A percentile compares a stretch with the other conserved stretches of the same genome.
Conservation (phyloP, 1,140 invertebrate species). For the Pseudachorutes palmiensis region DNA sequence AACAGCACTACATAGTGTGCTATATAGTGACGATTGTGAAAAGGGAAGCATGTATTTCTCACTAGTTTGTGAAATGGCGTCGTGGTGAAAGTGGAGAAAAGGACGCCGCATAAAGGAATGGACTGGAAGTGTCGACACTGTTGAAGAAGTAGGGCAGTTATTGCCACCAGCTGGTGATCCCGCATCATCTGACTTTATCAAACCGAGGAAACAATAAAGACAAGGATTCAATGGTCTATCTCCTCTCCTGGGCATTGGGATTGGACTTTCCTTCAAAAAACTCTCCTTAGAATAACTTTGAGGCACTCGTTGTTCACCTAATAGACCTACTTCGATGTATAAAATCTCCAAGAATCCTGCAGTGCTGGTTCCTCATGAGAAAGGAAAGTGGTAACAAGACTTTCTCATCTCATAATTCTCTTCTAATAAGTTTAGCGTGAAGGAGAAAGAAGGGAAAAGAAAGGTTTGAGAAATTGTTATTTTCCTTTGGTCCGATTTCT, state of each 20-base stretch:
- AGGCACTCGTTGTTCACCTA: conserved; percentile 9
- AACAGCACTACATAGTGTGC: too few relatives aligned
- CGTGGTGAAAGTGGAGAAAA: too few relatives aligned
- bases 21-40: too few relatives aligned
- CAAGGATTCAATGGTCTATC: not conserved
- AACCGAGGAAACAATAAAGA: not conserved
- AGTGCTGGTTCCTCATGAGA: not conserved
- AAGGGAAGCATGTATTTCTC: too few relatives aligned
- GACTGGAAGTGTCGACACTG: not conserved
- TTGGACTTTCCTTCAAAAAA: too few relatives aligned
- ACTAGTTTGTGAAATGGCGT: too few relatives aligned
- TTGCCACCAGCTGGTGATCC: not conserved
- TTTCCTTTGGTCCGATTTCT: too few relatives aligned
- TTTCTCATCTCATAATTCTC: too few relatives aligned
- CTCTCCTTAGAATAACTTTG: not conserved
- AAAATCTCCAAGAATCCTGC: not conserved
- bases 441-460: too few relatives aligned
- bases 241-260: too few relatives aligned
- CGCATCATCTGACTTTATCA: conserved; percentile 1
- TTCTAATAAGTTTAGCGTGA: too few relatives aligned
- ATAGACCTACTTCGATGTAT: conserved; percentile 11
- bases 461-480: too few relatives aligned
- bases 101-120: not conserved
- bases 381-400: not conserved
- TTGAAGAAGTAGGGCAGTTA: not conserved